Conservation (phyloP, 2,797 vertebrate genomes). For the Picus viridis region DNA sequence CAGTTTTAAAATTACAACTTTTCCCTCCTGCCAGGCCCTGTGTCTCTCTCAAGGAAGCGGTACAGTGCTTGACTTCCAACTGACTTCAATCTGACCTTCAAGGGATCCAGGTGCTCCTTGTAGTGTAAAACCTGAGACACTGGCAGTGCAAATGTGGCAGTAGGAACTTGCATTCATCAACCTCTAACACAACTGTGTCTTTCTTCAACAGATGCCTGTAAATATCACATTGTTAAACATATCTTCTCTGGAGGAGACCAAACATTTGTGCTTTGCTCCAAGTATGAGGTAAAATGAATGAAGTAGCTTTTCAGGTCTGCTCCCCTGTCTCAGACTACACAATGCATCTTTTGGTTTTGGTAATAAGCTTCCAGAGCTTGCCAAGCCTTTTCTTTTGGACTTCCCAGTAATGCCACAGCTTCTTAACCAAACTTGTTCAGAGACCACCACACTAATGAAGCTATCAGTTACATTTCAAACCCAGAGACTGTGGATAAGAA, state of each 20-base stretch:
- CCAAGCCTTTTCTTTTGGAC: background rate
- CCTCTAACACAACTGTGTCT: background rate
- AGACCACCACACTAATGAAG: background rate
- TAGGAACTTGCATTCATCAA: background rate
- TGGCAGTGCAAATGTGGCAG: background rate
- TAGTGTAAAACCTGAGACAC: background rate
- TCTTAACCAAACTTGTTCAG: background rate
- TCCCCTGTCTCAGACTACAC: background rate
- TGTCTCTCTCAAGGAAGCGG: background rate
- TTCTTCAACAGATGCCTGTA: conserved; percentile 78
- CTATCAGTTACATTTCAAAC: background rate
- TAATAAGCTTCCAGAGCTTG: background rate
- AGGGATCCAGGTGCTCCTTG: background rate
- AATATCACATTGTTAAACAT: conserved; percentile 85
- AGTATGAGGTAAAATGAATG: conserved; percentile 83
- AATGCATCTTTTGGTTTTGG: background rate
- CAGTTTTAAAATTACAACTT: background rate
- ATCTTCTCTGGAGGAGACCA: conserved; percentile 96
- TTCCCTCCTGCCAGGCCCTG: background rate
- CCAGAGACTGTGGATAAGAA: conserved; percentile 1
- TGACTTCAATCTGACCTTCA: background rate
- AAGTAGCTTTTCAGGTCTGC: background rate
- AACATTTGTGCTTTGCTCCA: conserved; percentile 90
- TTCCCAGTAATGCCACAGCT: background rate
- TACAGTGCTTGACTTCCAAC: background rate